Conservation (phyloP, 2,113 vertebrate genomes). For the Barnardius zonarius region DNA sequence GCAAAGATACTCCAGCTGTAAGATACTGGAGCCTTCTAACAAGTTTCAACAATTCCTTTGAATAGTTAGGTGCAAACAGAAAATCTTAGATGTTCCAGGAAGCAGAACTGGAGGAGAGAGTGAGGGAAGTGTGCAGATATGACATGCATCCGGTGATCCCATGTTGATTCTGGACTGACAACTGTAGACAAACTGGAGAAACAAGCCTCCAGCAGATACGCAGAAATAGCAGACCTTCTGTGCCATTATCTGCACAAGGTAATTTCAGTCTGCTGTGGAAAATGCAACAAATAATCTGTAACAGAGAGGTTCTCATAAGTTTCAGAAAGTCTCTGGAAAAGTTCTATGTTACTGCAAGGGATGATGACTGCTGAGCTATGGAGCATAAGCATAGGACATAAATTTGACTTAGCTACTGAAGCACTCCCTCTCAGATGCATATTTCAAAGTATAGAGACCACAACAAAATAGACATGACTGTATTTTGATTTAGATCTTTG, state of each 20-base stretch:
- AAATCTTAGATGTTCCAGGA: background rate
- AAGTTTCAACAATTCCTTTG: background rate
- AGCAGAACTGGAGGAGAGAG: background rate
- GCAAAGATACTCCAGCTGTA: background rate
- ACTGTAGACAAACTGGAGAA: background rate
- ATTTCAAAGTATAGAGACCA: background rate
- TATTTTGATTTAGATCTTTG: background rate
- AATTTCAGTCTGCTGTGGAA: background rate
- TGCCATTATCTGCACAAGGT: background rate
- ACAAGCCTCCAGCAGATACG: background rate
- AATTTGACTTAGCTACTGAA: background rate
- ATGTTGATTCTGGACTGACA: background rate
- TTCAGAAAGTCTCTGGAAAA: background rate
- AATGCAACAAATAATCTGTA: background rate
- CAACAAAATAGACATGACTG: background rate
- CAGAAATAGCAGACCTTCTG: background rate
- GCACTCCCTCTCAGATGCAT: background rate
- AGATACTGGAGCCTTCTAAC: background rate
- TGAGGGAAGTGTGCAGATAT: accelerated
- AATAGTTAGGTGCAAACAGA: background rate
- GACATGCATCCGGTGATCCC: background rate
- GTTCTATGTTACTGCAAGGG: background rate
- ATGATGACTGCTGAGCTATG: background rate
- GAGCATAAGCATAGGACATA: background rate
- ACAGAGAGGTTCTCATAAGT: background rate